A percentile compares a stretch with the other conserved stretches of the same genome.
Evolutionary conservation across 1,140 invertebrate genomes (phyloP).

Genomic region (Microplitis mediator): DNA sequence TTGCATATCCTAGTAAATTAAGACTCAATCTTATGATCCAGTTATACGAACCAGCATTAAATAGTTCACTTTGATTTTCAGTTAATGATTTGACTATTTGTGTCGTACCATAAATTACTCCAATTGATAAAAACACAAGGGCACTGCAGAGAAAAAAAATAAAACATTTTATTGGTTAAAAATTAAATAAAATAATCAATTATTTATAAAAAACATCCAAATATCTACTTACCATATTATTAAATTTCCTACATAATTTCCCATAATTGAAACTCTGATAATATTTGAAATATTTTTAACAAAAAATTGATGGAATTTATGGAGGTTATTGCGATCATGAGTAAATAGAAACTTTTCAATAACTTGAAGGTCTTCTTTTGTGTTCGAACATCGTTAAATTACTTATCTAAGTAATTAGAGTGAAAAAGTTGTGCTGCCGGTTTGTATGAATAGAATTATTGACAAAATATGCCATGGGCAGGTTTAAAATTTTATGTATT

Average conservation of each 20-base stretch:
- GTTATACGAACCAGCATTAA: conserved; percentile 61
- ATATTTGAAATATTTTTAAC: conserved; percentile 10
- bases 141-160: conserved; percentile 50
- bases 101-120: conserved; percentile 63
- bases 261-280: conserved; percentile 47
- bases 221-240: conserved; percentile 55
- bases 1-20: conserved; percentile 89
- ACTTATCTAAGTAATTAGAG: too few species aligned
- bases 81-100: conserved; percentile 63
- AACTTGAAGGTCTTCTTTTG: too few species aligned
- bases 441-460: neutral
- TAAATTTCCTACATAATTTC: conserved; percentile 56
- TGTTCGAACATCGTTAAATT: too few species aligned
- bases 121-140: conserved; percentile 60
- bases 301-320: neutral
- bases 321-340: neutral
- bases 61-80: conserved; percentile 56
- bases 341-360: too few species aligned
- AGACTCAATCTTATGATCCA: conserved; percentile 80
- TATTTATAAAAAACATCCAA: neutral
- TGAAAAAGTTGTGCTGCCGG: neutral
- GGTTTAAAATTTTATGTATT: neutral
- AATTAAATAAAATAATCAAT: neutral
- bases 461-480: neutral
- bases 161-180: conserved; percentile 26